phyloP scores from a whole-genome alignment of 2,888 invertebrate genomes.

The Drosophila maculinotata region DNA sequence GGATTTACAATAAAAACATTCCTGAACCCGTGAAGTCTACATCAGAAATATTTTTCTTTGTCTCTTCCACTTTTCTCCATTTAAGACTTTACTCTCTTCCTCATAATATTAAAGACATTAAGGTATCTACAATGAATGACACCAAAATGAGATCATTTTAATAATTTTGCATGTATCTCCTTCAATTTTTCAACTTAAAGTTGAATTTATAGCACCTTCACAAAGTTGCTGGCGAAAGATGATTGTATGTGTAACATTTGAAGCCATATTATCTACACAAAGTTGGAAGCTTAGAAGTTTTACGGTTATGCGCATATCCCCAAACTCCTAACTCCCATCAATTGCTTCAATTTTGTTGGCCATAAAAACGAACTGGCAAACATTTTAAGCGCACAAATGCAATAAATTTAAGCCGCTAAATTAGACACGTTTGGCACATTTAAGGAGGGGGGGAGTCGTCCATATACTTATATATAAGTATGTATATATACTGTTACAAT shows the following conservation, averaged over 20 bases:
- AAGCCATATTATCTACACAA: slow-evolving; percentile 1
- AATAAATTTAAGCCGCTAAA: slow-evolving; percentile 74
- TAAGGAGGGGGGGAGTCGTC: slow-evolving; percentile 5
- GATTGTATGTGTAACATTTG: too few species aligned
- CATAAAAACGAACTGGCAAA: slow-evolving; percentile 67
- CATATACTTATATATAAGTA: slow-evolving; percentile 1
- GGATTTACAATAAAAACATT: too few species aligned
- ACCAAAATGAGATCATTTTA: too few species aligned
- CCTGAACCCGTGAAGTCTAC: too few species aligned
- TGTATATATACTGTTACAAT: slow-evolving; percentile 9
- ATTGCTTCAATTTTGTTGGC: slow-evolving; percentile 42
- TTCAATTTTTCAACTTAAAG: too few species aligned
- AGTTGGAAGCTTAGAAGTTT: slow-evolving; percentile 21
- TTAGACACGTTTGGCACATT: slow-evolving; percentile 72
- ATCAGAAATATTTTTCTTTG: too few species aligned
- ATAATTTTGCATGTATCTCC: too few species aligned
- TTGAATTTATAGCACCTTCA: neutral
- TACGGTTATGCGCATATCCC: slow-evolving; percentile 31
- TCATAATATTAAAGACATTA: too few species aligned
- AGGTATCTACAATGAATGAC: too few species aligned
- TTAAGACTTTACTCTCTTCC: too few species aligned
- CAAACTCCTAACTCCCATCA: slow-evolving; percentile 43
- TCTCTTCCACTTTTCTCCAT: too few species aligned
- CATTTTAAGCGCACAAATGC: slow-evolving; percentile 70
- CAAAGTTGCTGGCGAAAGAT: too few species aligned